Percentiles rank a stretch among this genome's conserved stretches.
phyloP scores from a whole-genome alignment of 2,797 vertebrate species.

The Micrastur ruficollis region DNA sequence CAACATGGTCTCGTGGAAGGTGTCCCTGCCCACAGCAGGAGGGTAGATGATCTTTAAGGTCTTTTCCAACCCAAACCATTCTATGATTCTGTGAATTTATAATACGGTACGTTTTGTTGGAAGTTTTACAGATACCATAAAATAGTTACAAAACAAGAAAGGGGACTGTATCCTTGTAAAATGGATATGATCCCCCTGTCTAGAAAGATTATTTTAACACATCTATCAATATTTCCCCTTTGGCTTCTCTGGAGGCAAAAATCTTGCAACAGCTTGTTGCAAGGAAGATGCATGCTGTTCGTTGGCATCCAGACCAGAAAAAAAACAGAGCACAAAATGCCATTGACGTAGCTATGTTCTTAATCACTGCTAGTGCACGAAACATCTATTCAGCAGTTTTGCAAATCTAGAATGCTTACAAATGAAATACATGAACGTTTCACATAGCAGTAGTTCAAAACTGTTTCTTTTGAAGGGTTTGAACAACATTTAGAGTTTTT shows the following conservation, averaged over 20 bases:
- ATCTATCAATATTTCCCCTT: slow-evolving; percentile 51
- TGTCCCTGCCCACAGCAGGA: neutral
- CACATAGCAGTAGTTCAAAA: slow-evolving; percentile 10
- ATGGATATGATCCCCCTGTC: slow-evolving; percentile 13
- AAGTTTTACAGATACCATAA: neutral
- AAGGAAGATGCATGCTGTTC: slow-evolving; percentile 65
- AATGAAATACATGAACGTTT: slow-evolving; percentile 48
- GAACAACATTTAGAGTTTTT: neutral
- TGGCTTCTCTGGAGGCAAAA: slow-evolving; percentile 58
- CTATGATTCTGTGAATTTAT: neutral
- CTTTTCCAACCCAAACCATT: neutral
- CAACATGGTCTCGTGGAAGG: neutral
- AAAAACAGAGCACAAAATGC: slow-evolving; percentile 57
- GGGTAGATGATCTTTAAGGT: neutral
- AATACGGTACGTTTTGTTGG: neutral
- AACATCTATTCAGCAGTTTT: slow-evolving; percentile 68
- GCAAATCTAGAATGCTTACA: slow-evolving; percentile 34
- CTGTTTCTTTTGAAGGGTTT: slow-evolving; percentile 8
- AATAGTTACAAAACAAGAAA: neutral
- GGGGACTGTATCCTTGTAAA: neutral
- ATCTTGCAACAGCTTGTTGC: slow-evolving; percentile 69
- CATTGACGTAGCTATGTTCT: slow-evolving; percentile 59
- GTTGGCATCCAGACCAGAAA: slow-evolving; percentile 59
- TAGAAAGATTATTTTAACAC: slow-evolving; percentile 50
- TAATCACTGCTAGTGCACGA: slow-evolving; percentile 50